Conservation (phyloP, 23 tunicate species). For the Phallusia fumigata region DNA sequence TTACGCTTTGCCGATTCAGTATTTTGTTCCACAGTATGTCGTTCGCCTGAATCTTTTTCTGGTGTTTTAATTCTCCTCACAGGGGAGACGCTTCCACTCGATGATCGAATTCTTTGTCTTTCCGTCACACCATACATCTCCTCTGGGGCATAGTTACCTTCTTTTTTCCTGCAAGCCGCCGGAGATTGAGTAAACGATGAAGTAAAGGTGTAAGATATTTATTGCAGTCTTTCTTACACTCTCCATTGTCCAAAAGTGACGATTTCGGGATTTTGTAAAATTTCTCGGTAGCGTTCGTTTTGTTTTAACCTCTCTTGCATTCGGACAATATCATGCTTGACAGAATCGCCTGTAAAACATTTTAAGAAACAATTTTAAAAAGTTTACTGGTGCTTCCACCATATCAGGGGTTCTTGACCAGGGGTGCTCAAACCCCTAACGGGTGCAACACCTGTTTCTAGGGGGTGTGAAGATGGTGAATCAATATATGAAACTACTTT, state of each 20-base stretch:
- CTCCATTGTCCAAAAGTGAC: conserved; percentile 63
- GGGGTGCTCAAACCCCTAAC: no score
- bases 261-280: conserved; percentile 50
- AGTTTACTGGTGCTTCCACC: no score
- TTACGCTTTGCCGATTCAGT: no score
- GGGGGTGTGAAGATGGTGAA: no score
- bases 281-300: conserved; percentile 46
- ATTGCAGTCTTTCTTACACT: conserved; percentile 35
- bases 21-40: background rate
- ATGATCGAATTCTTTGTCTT: conserved; percentile 44
- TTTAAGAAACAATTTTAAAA: no score
- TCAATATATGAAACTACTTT: no score
- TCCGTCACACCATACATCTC: conserved; percentile 58
- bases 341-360: conserved; percentile 23
- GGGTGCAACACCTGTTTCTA: no score
- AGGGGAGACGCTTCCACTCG: conserved; percentile 55
- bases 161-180: conserved; percentile 15
- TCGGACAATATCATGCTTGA: background rate
- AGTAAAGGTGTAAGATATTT: no score
- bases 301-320: conserved; percentile 33
- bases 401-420: no score
- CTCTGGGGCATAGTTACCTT: conserved; percentile 68
- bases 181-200: no score
- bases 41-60: background rate
- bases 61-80: background rate